Conservation (phyloP, 2,888 invertebrate genomes). For the Dynastes grantii region DNA sequence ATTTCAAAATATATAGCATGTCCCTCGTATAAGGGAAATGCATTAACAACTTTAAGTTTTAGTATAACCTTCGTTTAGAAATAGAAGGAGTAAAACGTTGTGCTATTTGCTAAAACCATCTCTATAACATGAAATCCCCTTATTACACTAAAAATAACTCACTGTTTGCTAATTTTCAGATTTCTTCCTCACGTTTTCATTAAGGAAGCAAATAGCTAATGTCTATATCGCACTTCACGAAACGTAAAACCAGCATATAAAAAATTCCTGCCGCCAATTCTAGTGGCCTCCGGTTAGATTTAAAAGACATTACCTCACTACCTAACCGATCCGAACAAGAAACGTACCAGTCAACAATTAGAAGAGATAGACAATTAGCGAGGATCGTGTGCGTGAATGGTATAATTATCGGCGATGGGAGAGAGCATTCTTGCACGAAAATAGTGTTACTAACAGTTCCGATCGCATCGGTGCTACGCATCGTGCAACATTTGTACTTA, state of each 20-base stretch:
- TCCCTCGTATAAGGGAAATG: too few species aligned
- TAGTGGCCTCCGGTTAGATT: conserved; percentile 2
- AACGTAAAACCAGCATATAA: neutral
- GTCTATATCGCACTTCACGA: conserved; percentile 9
- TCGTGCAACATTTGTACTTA: conserved; percentile 4
- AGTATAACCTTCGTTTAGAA: too few species aligned
- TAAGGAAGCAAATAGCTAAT: conserved; percentile 1
- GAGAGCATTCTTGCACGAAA: conserved; percentile 48
- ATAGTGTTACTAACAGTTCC: conserved; percentile 30
- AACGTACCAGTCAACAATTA: conserved; percentile 25
- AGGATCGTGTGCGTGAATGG: conserved; percentile 38
- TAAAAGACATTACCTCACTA: conserved; percentile 19
- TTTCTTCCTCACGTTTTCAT: neutral
- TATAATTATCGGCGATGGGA: conserved; percentile 37
- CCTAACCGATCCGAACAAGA: conserved; percentile 16
- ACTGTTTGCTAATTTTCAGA: neutral
- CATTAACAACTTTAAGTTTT: too few species aligned
- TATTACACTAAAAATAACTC: too few species aligned
- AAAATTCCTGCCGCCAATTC: conserved; percentile 3
- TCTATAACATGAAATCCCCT: too few species aligned
- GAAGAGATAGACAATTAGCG: conserved; percentile 42
- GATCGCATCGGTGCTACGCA: conserved; percentile 5
- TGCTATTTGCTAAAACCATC: too few species aligned
- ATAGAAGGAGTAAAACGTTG: too few species aligned
- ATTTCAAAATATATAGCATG: too few species aligned